Conservation (phyloP, 2,888 invertebrate genomes). For the Phengaris alcon region DNA sequence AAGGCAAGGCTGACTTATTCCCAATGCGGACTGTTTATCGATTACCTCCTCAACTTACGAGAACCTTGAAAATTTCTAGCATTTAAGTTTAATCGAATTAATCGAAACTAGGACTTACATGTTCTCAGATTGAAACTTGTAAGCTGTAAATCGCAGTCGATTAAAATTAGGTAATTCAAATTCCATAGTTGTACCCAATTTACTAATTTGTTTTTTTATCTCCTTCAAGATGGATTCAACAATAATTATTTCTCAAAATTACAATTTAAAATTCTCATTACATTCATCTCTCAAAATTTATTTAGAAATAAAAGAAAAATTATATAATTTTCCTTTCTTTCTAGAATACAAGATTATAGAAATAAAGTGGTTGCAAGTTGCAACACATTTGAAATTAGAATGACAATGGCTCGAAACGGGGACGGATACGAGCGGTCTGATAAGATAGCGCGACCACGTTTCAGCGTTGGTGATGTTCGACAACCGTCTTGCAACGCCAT, state of each 20-base stretch:
- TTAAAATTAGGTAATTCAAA: too few relatives aligned
- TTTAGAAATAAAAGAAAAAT: too few relatives aligned
- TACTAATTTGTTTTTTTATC: neutral
- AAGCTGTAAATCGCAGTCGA: too few relatives aligned
- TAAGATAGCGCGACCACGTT: conserved; percentile 31
- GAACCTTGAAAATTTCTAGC: too few relatives aligned
- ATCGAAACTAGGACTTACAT: too few relatives aligned
- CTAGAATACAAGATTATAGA: neutral
- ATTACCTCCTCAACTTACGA: too few relatives aligned
- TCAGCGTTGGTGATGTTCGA: conserved; percentile 41
- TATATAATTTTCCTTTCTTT: neutral
- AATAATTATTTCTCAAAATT: too few relatives aligned
- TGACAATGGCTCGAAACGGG: conserved; percentile 33
- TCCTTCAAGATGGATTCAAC: too few relatives aligned
- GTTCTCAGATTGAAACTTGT: too few relatives aligned
- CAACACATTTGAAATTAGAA: neutral
- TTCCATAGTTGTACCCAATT: neutral
- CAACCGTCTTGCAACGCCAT: conserved; percentile 52
- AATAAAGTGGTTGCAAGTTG: neutral
- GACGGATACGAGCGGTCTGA: conserved; percentile 32
- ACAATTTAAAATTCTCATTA: too few relatives aligned
- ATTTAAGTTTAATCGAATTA: too few relatives aligned
- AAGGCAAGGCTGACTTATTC: neutral
- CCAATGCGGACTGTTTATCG: neutral
- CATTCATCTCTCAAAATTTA: too few relatives aligned